These are phyloP conservation scores for Ochlodes sylvanus DNA, from an alignment of 2,888 invertebrate genomes.

Conservation along the genomic window DNA sequence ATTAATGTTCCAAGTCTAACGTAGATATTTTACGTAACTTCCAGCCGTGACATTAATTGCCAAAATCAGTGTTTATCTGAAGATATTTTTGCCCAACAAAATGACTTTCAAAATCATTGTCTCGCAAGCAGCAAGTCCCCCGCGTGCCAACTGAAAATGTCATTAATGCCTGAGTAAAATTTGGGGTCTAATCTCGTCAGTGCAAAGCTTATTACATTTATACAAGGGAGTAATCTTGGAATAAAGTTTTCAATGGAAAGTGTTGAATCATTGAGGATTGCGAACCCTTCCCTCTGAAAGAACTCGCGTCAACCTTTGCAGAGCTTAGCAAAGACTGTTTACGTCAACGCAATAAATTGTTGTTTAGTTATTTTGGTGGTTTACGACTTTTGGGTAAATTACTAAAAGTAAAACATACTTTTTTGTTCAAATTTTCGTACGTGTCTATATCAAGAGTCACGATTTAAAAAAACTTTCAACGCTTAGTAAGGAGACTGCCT, in stretches of 20 bases:
- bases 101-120: conserved; percentile 84
- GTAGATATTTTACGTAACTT: conserved; percentile 19
- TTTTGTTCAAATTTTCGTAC: too few relatives aligned
- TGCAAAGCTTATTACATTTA: conserved; percentile 85
- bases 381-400: too few relatives aligned
- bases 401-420: too few relatives aligned
- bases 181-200: conserved; percentile 83
- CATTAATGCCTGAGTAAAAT: conserved; percentile 84
- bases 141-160: conserved; percentile 80
- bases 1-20: conserved; percentile 10
- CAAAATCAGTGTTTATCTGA: conserved; percentile 50
- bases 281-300: conserved; percentile 80
- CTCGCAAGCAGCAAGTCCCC: conserved; percentile 69
- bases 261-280: conserved; percentile 81
- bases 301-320: conserved; percentile 49
- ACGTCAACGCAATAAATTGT: conserved; percentile 24
- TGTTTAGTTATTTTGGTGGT: conserved; percentile 4
- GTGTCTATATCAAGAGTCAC: too few relatives aligned
- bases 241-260: conserved; percentile 84
- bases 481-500: too few relatives aligned
- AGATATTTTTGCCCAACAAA: conserved; percentile 69
- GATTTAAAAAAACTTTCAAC: too few relatives aligned
- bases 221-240: conserved; percentile 83
- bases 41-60: conserved; percentile 34
- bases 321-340: conserved; percentile 18